Evolutionary conservation across 2,888 invertebrate genomes (phyloP).

Genomic region (Platerodrilus igneus): DNA sequence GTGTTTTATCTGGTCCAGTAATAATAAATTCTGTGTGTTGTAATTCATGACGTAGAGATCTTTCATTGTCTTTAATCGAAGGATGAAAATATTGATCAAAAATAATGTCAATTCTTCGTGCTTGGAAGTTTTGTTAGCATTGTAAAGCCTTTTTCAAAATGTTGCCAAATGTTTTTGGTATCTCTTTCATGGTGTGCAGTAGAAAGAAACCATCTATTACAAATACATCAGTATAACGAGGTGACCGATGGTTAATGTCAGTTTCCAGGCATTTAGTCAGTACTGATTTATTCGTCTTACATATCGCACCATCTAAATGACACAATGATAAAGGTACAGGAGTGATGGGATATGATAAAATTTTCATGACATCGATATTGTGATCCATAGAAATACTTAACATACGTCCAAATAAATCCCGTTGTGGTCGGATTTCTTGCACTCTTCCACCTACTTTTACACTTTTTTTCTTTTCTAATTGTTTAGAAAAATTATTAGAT

Average conservation of each 20-base stretch:
- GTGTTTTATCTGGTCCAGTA: not conserved
- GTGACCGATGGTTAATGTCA: conserved; percentile 16
- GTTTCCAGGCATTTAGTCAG: not conserved
- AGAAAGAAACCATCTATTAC: conserved; percentile 33
- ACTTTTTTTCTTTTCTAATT: too few relatives aligned
- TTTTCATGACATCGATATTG: conserved; percentile 31
- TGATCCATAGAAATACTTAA: conserved; percentile 27
- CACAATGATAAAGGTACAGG: conserved; percentile 30
- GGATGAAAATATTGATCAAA: conserved; percentile 25
- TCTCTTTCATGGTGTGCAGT: conserved; percentile 28
- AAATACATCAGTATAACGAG: conserved; percentile 30
- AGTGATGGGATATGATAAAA: conserved; percentile 31
- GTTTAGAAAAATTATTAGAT: too few relatives aligned
- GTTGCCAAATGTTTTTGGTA: conserved; percentile 27
- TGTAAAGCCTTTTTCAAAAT: conserved; percentile 24
- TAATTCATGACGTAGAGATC: conserved; percentile 1
- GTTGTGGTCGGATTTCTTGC: conserved; percentile 29
- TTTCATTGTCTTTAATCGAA: conserved; percentile 7
- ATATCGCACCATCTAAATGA: conserved; percentile 32
- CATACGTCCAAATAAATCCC: conserved; percentile 29
- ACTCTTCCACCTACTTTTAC: conserved; percentile 31
- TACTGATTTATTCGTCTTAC: conserved; percentile 22
- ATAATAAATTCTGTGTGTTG: conserved; percentile 1
- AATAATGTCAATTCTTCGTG: too few relatives aligned
- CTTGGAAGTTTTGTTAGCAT: too few relatives aligned